Evolutionary conservation across 1,140 invertebrate genomes (phyloP).

Genomic region (Drosophila eugracilis): DNA sequence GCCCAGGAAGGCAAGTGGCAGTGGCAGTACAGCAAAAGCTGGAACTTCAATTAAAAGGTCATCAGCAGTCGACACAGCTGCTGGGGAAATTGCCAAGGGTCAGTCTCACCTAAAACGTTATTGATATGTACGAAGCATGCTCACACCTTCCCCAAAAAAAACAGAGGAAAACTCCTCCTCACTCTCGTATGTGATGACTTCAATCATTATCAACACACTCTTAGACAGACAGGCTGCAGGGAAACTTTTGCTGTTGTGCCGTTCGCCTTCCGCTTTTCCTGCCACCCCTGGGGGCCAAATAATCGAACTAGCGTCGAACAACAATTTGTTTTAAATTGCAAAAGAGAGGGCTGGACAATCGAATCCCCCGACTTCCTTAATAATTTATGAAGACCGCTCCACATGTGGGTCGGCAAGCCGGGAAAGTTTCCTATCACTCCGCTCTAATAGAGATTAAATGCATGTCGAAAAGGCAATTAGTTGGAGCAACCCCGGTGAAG

Average conservation of each 20-base stretch:
- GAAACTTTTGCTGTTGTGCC: constrained; percentile 59
- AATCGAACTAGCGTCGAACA: constrained; percentile 78
- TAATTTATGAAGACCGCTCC: constrained; percentile 73
- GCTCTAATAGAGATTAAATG: constrained; percentile 84
- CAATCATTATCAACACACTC: constrained; percentile 72
- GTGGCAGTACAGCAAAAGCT: not conserved
- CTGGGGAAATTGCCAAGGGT: constrained; percentile 20
- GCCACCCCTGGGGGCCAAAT: constrained; percentile 52
- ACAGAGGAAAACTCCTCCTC: constrained; percentile 27
- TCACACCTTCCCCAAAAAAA: constrained; percentile 58
- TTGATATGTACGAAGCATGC: constrained; percentile 76
- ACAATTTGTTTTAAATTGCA: constrained; percentile 82
- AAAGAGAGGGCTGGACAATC: constrained; percentile 51
- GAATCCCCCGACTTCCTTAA: constrained; percentile 67
- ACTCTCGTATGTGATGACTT: constrained; percentile 66
- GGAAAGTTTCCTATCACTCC: constrained; percentile 72
- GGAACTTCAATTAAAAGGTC: constrained; percentile 82
- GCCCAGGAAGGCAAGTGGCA: not conserved
- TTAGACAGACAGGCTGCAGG: constrained; percentile 17
- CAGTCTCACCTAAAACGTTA: constrained; percentile 64
- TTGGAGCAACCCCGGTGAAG: constrained; percentile 30
- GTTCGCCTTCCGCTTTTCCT: constrained; percentile 9
- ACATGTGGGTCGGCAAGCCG: constrained; percentile 52
- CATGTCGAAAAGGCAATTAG: constrained; percentile 85
- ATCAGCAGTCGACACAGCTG: constrained; percentile 80